Evolutionary conservation across 1,140 invertebrate species (phyloP).

Genomic region (Atta colombica): DNA sequence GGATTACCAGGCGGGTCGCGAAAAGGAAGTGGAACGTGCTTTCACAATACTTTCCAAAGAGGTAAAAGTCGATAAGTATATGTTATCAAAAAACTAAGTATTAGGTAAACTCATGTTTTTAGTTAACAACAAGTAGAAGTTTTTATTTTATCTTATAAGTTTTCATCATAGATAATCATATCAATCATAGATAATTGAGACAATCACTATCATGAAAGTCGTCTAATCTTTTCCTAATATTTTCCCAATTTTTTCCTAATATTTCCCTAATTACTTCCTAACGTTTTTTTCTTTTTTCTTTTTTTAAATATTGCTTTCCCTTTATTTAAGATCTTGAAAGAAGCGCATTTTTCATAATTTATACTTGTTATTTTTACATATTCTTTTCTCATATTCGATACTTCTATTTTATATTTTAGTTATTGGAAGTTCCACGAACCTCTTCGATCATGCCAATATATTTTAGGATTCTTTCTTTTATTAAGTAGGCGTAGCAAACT

Average conservation of each 20-base stretch:
- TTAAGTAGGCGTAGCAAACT: no score
- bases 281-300: not conserved
- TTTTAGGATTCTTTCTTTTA: no score
- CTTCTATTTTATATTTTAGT: not conserved
- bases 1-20: not conserved
- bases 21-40: conserved; percentile 30
- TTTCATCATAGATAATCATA: not conserved
- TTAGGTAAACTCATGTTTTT: not conserved
- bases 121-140: not conserved
- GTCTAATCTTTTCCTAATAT: no score
- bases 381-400: not conserved
- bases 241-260: not conserved
- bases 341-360: not conserved
- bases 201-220: not conserved
- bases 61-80: conserved; percentile 17
- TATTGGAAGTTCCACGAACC: no score
- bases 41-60: conserved; percentile 46
- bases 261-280: not conserved
- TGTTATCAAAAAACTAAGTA: not conserved
- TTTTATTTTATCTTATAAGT: not conserved
- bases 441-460: no score
- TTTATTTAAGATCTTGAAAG: not conserved
- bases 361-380: not conserved
- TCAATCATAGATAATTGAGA: not conserved
- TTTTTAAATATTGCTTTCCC: not conserved